These are phyloP conservation scores for Conistra vaccinii DNA, from an alignment of 2,888 invertebrate genomes.

Conservation along the genomic window DNA sequence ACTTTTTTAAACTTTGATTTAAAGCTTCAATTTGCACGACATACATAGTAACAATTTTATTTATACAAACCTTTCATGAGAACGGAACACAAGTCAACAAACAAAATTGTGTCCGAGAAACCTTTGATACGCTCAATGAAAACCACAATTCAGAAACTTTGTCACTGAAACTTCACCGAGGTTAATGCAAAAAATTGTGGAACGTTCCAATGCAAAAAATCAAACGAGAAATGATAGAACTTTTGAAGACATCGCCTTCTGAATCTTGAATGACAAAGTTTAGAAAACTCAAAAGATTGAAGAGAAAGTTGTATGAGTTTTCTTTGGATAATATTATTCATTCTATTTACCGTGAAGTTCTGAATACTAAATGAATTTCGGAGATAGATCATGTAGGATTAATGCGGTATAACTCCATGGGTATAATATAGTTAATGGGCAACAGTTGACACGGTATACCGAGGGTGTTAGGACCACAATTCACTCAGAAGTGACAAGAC, in stretches of 20 bases:
- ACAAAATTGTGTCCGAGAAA: slow-evolving; percentile 23
- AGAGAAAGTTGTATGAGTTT: slow-evolving; percentile 62
- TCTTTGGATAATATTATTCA: slow-evolving; percentile 59
- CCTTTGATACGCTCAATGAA: slow-evolving; percentile 19
- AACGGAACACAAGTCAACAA: slow-evolving; percentile 1
- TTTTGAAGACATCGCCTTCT: slow-evolving; percentile 43
- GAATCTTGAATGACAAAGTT: slow-evolving; percentile 58
- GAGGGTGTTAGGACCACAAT: slow-evolving; percentile 12
- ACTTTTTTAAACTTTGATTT: not conserved
- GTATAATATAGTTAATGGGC: not conserved
- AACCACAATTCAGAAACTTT: slow-evolving; percentile 57
- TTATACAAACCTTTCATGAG: not conserved
- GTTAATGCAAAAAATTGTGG: slow-evolving; percentile 49
- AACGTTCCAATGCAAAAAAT: slow-evolving; percentile 55
- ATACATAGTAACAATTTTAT: not conserved
- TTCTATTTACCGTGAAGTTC: slow-evolving; percentile 43
- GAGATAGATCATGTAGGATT: not conserved
- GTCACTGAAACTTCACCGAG: slow-evolving; percentile 20
- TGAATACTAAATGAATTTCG: slow-evolving; percentile 35
- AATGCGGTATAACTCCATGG: too few relatives aligned
- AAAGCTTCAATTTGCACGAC: not conserved
- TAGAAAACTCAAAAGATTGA: slow-evolving; percentile 41
- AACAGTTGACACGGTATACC: not conserved
- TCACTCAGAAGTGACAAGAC: slow-evolving; percentile 17
- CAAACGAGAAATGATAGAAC: slow-evolving; percentile 56